Base-by-base conservation (phyloP, 2,113 vertebrate species). In the Larimichthys polyactis region DNA sequence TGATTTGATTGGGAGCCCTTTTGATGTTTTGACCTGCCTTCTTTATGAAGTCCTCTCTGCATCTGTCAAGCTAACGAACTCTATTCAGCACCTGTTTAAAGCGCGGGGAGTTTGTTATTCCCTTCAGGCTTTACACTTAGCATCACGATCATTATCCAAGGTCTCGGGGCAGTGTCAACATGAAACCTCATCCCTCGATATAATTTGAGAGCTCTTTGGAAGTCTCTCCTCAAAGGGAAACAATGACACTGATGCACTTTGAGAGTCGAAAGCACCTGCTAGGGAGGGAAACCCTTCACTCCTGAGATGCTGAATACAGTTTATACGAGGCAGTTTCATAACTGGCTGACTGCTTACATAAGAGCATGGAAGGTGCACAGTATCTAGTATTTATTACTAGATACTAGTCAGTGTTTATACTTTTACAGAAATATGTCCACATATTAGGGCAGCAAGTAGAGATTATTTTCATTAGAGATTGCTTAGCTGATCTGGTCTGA, bases 1-100 rank as follows among this genome's bases (percentile, higher is more conserved):
- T 86, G 83, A 88, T 91, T 92, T 88, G 90, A 93, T 93, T 79
- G 84, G 89, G 83, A 83, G 89, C 48, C 78, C 89, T 90, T 92
- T 92, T 92, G 93, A 93, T 92, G 88, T 84, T 90, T 82, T 84
- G 89, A 93, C 92, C 91, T 89, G 86, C 75, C 92, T 87, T 78
- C 82, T 93, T 91, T 89, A 90, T 91, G 83, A 86, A 87, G 79
- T 85, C 83, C 75, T 83, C 81, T 71, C 72, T 72, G 77, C 80
- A 81, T 87, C 72, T 81, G 82, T 78, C 43, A n/a, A 84, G 79
- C 73, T 91, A 93, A 91, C 85, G 19, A 89, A 91, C 75, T 84
- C 74, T 51, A 81, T 79, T 81, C 84, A 85, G 80, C 44, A 51
- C 27, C 24, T 59, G 29, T 86, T 90, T 91, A 65, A 87, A 89